Evolutionary conservation across 2,113 vertebrate genomes (phyloP).

Genomic region (Choloepus hoffmanni): DNA sequence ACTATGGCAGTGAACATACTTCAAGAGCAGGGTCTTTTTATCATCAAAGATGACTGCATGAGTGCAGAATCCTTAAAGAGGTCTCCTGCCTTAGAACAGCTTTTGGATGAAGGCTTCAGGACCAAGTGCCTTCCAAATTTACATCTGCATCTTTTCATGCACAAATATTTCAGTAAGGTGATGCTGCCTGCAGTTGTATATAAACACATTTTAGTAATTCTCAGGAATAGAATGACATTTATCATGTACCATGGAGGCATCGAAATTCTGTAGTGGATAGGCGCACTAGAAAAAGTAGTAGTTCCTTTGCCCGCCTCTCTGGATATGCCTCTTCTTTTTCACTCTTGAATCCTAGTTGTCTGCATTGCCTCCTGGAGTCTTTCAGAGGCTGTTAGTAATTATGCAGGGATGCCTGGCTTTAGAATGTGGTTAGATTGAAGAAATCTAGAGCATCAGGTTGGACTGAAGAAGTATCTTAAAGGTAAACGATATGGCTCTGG

Average conservation of each 20-base stretch:
- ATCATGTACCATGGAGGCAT: not conserved
- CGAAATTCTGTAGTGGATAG: not conserved
- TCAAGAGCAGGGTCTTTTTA: slow-evolving; percentile 33
- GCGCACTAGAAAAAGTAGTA: slow-evolving; percentile 4
- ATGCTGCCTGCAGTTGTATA: not conserved
- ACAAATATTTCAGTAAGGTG: not conserved
- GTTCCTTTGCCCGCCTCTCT: not conserved
- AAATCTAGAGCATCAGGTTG: not conserved
- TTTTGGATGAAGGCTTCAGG: not conserved
- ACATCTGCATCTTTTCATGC: not conserved
- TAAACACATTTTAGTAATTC: slow-evolving; percentile 9
- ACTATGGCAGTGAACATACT: not conserved
- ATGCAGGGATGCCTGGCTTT: not conserved
- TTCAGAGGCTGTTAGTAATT: not conserved
- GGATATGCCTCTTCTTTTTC: not conserved
- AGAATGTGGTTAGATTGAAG: not conserved
- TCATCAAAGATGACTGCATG: not conserved
- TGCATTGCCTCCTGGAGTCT: not conserved
- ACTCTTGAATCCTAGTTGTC: not conserved
- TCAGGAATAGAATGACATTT: slow-evolving; percentile 24
- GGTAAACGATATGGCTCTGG: not conserved
- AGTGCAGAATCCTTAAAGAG: not conserved
- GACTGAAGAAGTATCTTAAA: slow-evolving; percentile 19
- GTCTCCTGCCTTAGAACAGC: not conserved
- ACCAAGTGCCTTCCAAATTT: slow-evolving; percentile 4